Base-by-base conservation (phyloP, 2,113 vertebrate genomes). In the Chrysochloris asiatica region DNA sequence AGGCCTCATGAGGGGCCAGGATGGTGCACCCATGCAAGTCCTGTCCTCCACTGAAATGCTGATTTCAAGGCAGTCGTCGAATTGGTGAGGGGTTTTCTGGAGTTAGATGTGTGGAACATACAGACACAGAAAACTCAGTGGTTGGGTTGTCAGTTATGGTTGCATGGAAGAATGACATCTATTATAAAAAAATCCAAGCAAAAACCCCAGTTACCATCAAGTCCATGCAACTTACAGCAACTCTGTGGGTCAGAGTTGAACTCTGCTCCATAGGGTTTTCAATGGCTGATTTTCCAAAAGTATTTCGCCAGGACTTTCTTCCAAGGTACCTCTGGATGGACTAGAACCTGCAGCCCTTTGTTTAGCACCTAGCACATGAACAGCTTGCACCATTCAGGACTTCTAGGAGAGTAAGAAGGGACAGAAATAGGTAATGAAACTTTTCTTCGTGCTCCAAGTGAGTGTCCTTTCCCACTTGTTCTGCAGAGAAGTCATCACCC, bases 401-500 rank as follows among this genome's bases (percentile, higher is more conserved):
- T 67, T n/a, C 65, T 67, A 33, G 47, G 41, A 5, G 0, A 48
- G n/a, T 28, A 3, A 81, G 83, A 61, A 14, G 65, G 88, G 11
- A 33, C 14, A 5, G 2, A 12, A 1, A 1, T 9, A 33, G 19
- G 54, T 17, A 41, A 30, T 14, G 54, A 33, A 36, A 28, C 21
- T 8, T 30, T 50, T 43, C 36, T 83, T 13, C 6, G 4, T 0
- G 41, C 26, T 54, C 63, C n/a, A 4, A 41, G 1, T 6, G 0
- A 0, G 3, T 36, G 3, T 90, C 61, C 80, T 81, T 75, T 86
- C 50, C 78, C 0, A 5, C 86, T 30, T 65, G 48, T 59, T 21
- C 47, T 45, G 33, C 87, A 98, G 98, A 86, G 96, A 98, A 26
- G 97, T 97, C 4, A 11, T 96, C 4, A 92, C 65, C 21, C 95